Percentiles rank a stretch among this genome's conserved stretches.
Evolutionary conservation across 2,113 vertebrate species (phyloP).

Genomic region (Cranoglanis bouderius): DNA sequence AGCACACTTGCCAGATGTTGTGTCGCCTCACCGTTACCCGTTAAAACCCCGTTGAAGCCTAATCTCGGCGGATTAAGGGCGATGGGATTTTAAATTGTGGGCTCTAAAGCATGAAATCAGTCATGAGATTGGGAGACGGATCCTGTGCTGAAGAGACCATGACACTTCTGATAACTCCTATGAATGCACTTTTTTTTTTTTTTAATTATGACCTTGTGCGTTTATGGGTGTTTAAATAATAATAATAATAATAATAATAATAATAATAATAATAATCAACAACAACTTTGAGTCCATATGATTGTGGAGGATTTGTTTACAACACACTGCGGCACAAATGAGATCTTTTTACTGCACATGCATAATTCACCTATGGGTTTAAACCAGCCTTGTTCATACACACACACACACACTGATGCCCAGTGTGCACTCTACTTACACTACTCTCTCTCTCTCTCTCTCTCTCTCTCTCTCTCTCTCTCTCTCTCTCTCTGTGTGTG

Average conservation of each 20-base stretch:
- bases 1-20: constrained; percentile 35
- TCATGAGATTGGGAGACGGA: neutral
- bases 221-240: neutral
- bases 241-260: neutral
- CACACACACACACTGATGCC: constrained; percentile 4
- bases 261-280: neutral
- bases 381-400: constrained; percentile 57
- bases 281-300: too few relatives aligned
- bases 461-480: neutral
- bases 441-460: neutral
- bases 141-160: neutral
- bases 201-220: neutral
- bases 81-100: neutral
- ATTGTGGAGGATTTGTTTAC: constrained; percentile 56
- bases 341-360: constrained; percentile 76
- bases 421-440: neutral
- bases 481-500: neutral
- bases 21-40: neutral
- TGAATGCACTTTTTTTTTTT: neutral
- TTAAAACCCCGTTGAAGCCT: neutral
- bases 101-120: constrained; percentile 3
- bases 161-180: neutral
- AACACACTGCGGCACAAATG: constrained; percentile 68
- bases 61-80: constrained; percentile 29
- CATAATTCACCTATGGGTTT: constrained; percentile 73